A percentile compares a stretch with the other conserved stretches of the same genome.
Conservation (phyloP, 2,888 invertebrate species). For the Seladonia tumulorum region DNA sequence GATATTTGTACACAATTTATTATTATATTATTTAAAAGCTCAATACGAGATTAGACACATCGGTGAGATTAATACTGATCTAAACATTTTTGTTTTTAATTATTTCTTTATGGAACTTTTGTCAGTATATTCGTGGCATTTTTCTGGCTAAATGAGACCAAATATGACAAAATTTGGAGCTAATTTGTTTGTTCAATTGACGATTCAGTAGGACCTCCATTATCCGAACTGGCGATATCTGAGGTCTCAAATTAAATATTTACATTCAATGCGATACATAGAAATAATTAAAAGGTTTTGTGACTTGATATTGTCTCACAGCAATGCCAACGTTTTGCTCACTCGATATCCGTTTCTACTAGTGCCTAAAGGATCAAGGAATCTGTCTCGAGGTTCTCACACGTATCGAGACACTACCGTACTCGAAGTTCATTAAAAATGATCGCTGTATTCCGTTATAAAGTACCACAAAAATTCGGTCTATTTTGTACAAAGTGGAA, state of each 20-base stretch:
- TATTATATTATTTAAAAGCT: background rate
- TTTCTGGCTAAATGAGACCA: background rate
- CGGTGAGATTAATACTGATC: background rate
- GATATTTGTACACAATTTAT: background rate
- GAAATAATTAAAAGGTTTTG: background rate
- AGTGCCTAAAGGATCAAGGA: background rate
- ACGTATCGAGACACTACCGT: background rate
- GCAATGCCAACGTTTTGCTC: no score
- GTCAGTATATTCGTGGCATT: background rate
- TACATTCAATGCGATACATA: background rate
- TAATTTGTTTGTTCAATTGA: background rate
- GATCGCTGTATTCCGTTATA: background rate
- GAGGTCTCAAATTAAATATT: background rate
- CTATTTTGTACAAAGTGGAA: background rate
- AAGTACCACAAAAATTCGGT: background rate
- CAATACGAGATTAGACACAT: background rate
- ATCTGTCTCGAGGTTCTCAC: background rate
- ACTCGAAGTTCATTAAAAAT: background rate
- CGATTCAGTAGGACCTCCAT: background rate
- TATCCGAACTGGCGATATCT: background rate
- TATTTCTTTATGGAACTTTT: background rate
- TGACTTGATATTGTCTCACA: no score
- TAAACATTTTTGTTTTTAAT: background rate
- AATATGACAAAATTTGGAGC: background rate
- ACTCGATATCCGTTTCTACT: no score